Evolutionary conservation across 2,888 invertebrate genomes (phyloP), one percentile per base, ranked within the genome.

Genomic region (Leptura quadrifasciata): DNA sequence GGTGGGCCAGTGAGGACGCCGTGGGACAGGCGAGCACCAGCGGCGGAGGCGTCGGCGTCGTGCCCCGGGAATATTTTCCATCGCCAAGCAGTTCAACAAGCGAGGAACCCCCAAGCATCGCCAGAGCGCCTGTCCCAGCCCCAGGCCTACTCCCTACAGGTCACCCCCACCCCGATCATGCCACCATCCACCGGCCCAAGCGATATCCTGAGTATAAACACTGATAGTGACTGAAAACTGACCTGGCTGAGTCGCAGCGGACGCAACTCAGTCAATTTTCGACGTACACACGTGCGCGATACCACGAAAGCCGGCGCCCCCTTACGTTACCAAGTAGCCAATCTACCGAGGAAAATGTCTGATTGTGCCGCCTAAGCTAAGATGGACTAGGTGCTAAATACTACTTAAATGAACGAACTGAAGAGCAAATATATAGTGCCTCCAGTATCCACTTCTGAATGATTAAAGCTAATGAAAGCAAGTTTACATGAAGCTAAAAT

Each of bases 1-100:
- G 95, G 93, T 96, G 96, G 95, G 96, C 95, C 93, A 96, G 95
- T 95, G 95, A 96, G 92, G 95, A 95, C 84, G 89, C 90, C 88
- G 90, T 89, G 85, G 89, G 89, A 87, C 90, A 88, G 87, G 89
- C 88, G 80, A 84, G 87, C 85, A 90, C 85, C 78, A 86, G 87
- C 83, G 84, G 85, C 79, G 74, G 77, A 64, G 76, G 71, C 78
- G 78, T 77, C 76, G 82, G 75, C 78, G 81, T 79, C 75, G 83
- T 89, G 87, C 91, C 89, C 85, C 90, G 90, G 87, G 91, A 91
- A 88, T 91, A 91, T 90, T 91, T 90, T 89, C 92, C 91, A 84
- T 92, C 91, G 87, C 91, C 91, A 87, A 90, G 91, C 87, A 89
- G 90, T 81, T 90, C 90, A 75, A 89, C 90, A 79, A 89, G 89